Percentiles rank a stretch among this genome's conserved stretches.
These are phyloP conservation scores for Antrozous pallidus DNA, from an alignment of 2,797 vertebrate species.

Conservation along the genomic window DNA sequence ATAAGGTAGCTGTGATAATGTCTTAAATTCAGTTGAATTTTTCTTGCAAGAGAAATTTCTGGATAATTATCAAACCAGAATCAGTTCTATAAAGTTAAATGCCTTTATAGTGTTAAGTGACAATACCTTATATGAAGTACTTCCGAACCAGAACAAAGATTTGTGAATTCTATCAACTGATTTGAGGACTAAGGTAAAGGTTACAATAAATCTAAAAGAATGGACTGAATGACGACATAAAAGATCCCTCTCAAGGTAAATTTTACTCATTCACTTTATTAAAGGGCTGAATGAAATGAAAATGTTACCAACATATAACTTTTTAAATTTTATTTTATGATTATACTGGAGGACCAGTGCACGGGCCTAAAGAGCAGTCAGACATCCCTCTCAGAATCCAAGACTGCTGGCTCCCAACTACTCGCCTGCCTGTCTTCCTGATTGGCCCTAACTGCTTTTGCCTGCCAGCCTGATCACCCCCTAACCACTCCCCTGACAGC, in stretches of 20 bases:
- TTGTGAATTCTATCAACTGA: not conserved
- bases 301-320: not conserved
- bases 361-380: no score
- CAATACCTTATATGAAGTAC: not conserved
- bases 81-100: not conserved
- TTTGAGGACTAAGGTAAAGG: not conserved
- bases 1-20: not conserved
- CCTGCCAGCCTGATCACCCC: no score
- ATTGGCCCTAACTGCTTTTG: no score
- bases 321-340: not conserved
- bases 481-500: no score
- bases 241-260: not conserved
- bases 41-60: conserved; percentile 18
- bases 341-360: no score
- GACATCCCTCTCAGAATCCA: no score
- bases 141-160: conserved; percentile 9
- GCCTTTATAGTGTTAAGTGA: not conserved
- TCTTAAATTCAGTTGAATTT: conserved; percentile 13
- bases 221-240: not conserved
- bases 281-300: not conserved
- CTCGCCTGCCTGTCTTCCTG: no score
- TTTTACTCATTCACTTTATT: conserved; percentile 24
- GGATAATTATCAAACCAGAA: not conserved
- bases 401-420: no score
- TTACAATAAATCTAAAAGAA: not conserved